A percentile compares a stretch with the other conserved stretches of the same genome.
Evolutionary conservation across 1,140 invertebrate species (phyloP).

Genomic region (Drosophila gunungcola): DNA sequence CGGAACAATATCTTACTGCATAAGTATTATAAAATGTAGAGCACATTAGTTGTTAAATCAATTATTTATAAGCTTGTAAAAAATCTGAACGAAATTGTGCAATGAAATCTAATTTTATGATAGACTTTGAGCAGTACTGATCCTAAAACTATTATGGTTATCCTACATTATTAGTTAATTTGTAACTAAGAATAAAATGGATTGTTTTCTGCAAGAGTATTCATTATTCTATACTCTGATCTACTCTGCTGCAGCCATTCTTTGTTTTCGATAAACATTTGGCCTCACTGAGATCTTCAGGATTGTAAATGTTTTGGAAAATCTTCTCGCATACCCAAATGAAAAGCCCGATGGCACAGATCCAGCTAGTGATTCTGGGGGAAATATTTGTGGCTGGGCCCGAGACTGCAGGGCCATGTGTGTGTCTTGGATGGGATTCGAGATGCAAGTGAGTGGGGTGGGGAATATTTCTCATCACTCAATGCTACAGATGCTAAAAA

Average conservation of each 20-base stretch:
- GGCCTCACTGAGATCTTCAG: slow-evolving; percentile 25
- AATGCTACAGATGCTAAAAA: slow-evolving; percentile 74
- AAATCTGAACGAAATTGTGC: too few relatives aligned
- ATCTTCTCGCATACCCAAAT: slow-evolving; percentile 45
- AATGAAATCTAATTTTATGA: too few relatives aligned
- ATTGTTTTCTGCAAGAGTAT: background rate
- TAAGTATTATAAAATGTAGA: too few relatives aligned
- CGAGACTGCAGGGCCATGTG: slow-evolving; percentile 59
- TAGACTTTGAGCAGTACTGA: too few relatives aligned
- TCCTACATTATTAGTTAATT: too few relatives aligned
- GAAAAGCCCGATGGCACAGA: slow-evolving; percentile 44
- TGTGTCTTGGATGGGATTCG: slow-evolving; percentile 6
- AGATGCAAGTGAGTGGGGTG: slow-evolving; percentile 15
- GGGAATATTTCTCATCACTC: slow-evolving; percentile 67
- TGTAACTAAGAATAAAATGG: too few relatives aligned
- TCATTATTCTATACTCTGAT: background rate
- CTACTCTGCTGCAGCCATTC: background rate
- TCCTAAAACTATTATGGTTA: too few relatives aligned
- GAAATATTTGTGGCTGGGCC: slow-evolving; percentile 36
- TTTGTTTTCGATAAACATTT: slow-evolving; percentile 52
- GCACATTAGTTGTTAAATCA: too few relatives aligned
- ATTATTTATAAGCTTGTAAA: too few relatives aligned
- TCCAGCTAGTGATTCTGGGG: slow-evolving; percentile 13
- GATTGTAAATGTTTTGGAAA: slow-evolving; percentile 73
- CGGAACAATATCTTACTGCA: too few relatives aligned